Evolutionary conservation across 2,113 vertebrate species (phyloP), one percentile per base, ranked within the genome.

Genomic region (Nerophis lumbriciformis): DNA sequence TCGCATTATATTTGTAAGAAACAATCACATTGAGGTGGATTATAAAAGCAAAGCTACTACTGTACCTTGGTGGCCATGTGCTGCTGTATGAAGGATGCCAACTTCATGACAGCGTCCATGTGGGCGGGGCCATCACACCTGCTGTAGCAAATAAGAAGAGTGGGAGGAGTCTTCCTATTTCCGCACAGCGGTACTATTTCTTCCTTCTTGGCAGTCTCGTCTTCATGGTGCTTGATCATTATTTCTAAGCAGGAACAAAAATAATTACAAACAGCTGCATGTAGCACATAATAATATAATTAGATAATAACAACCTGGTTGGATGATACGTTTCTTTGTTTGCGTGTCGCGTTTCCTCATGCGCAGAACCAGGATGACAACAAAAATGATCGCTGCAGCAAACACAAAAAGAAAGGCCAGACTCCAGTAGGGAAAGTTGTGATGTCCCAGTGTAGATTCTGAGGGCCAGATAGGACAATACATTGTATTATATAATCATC

Each of bases 121-220:
- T 92, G 91, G 48, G 85, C 71, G 0, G 87, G 80, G n/a, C 90
- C 82, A 21, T 92, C 90, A 3, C 9, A 35, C 57, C 83, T 78
- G 57, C 90, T 90, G 71, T 92, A 92, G 76, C 87, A 91, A 50
- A 92, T 84, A 58, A 92, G 74, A 14, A 92, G 88, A 13, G 82
- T 83, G 50, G 90, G 90, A 15, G 88, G 88, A 0, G 19, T 71
- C 37, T 14, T 39, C 7, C 55, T 69, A 45, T 39, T 71, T 15
- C 15, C 52, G 8, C 60, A 4, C 57, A 85, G 54, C 6, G 51
- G 16, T 13, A 73, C 14, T 50, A 65, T 47, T 56, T 84, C 83
- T 59, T 80, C 77, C 48, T 55, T 75, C 45, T 53, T 66, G 19
- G 65, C 38, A 44, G 58, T n/a, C 6, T 38, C 75, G 9, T 80